Percentiles rank a stretch among this genome's conserved stretches.
phyloP scores from a whole-genome alignment of 2,797 vertebrate species.

The Lithobates sylvaticus region DNA sequence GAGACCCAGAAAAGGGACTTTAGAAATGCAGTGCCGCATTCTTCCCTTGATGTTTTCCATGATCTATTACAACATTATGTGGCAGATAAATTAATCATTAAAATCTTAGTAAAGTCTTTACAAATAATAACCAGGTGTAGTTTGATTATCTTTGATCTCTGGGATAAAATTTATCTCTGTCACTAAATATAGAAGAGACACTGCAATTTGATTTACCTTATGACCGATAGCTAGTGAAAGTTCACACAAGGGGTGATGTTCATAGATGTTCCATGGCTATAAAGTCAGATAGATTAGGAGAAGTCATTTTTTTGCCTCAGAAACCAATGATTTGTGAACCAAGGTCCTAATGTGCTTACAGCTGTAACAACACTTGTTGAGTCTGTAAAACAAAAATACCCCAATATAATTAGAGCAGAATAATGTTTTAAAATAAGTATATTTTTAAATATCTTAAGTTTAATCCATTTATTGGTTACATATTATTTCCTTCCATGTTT shows the following conservation, averaged over 20 bases:
- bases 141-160: slow-evolving; percentile 79
- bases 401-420: background rate
- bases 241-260: slow-evolving; percentile 64
- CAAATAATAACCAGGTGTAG: slow-evolving; percentile 86
- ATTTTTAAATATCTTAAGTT: background rate
- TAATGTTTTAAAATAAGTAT: background rate
- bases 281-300: slow-evolving; percentile 4
- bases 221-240: slow-evolving; percentile 61
- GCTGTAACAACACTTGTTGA: background rate
- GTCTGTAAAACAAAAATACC: background rate
- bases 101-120: slow-evolving; percentile 84
- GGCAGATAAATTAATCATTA: slow-evolving; percentile 78
- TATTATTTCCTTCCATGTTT: too few relatives aligned
- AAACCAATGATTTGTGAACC: slow-evolving; percentile 31
- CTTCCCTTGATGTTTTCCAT: slow-evolving; percentile 84
- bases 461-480: too few relatives aligned
- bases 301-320: slow-evolving; percentile 1
- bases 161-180: slow-evolving; percentile 72
- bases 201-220: slow-evolving; percentile 69
- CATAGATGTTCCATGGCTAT: slow-evolving; percentile 12
- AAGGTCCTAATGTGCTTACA: background rate
- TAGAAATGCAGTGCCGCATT: slow-evolving; percentile 82
- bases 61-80: slow-evolving; percentile 83
- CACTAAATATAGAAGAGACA: slow-evolving; percentile 66
- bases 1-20: slow-evolving; percentile 78